These are phyloP conservation scores for Sycophila texana DNA, from an alignment of 2,888 invertebrate genomes.

Conservation along the genomic window DNA sequence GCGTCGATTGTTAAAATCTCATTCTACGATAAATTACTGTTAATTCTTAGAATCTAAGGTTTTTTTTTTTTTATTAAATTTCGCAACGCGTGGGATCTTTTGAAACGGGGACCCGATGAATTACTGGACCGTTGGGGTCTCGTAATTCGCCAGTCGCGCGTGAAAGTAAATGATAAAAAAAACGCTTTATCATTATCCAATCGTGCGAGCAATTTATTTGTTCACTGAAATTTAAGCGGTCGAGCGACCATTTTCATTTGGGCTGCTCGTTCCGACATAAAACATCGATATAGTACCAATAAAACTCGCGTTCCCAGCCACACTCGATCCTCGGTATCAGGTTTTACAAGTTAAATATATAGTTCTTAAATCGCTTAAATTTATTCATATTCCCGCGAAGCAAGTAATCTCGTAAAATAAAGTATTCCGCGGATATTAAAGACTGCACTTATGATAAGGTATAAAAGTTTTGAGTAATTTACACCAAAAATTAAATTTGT, in stretches of 20 bases:
- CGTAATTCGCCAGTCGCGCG: no score
- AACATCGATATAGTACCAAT: constrained; percentile 19
- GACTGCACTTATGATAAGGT: constrained; percentile 26
- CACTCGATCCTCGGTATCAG: background rate
- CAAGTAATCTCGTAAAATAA: constrained; percentile 7
- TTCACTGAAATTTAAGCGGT: background rate
- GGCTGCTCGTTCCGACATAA: background rate
- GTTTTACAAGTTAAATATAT: constrained; percentile 21
- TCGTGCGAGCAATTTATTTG: background rate
- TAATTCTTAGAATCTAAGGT: no score
- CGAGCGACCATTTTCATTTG: background rate
- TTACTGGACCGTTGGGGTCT: no score
- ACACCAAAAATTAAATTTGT: constrained; percentile 8
- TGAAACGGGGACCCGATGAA: no score
- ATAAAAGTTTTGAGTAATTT: constrained; percentile 25
- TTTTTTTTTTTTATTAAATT: no score
- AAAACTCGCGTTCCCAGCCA: constrained; percentile 25
- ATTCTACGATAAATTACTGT: no score
- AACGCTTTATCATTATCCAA: no score
- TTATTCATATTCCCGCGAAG: background rate
- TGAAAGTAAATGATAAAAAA: background rate
- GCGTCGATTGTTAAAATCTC: constrained; percentile 53
- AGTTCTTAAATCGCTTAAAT: constrained; percentile 14
- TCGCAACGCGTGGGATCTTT: no score
- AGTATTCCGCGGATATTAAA: constrained; percentile 13